Evolutionary conservation across 2,888 invertebrate species (phyloP), one percentile per base, ranked within the genome.

Genomic region (Ennomos quercinarius): DNA sequence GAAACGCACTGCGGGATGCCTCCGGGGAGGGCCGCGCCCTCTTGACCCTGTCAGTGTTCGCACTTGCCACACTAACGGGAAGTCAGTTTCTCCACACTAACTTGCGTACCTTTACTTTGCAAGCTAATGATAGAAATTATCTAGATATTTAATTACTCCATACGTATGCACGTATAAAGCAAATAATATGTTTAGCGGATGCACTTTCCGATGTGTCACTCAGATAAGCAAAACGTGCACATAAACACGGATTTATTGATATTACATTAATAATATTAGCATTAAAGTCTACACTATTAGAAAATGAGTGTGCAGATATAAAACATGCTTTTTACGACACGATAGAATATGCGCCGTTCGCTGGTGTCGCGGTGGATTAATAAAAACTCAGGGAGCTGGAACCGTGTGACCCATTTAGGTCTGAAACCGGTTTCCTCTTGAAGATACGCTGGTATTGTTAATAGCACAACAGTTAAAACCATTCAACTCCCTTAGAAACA

Each of bases 381-480:
- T 83, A 88, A 88, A 86, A 87, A 87, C 81, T 80, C 80, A 77
- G 82, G 87, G 84, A 84, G 83, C 81, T 84, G 84, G 80, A 87
- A 91, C 91, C 91, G 92, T 92, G 92, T 91, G 91, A 92, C 91
- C 92, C 91, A 91, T 92, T 91, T 91, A 89, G 84, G 73, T 77
- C 80, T 82, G 81, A 81, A 91, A 92, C 92, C 92, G 92, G 92
- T 92, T 91, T 89, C 80, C 82, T 88, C 89, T 87, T 87, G 83
- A 87, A 87, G 89, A 87, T 84, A 80, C 81, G 77, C 78, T 81
- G 83, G 80, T 78, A 87, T 92, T 91, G 91, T 92, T 87, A 83
- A 78, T 84, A 76, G 81, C 78, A 86, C 80, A 87, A 87, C 85
- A 89, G 87, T 88, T 87, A 87, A 89, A 87, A 79, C 87, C 82